Base-by-base conservation (phyloP, 2,797 vertebrate species). In the Anguilla anguilla region DNA sequence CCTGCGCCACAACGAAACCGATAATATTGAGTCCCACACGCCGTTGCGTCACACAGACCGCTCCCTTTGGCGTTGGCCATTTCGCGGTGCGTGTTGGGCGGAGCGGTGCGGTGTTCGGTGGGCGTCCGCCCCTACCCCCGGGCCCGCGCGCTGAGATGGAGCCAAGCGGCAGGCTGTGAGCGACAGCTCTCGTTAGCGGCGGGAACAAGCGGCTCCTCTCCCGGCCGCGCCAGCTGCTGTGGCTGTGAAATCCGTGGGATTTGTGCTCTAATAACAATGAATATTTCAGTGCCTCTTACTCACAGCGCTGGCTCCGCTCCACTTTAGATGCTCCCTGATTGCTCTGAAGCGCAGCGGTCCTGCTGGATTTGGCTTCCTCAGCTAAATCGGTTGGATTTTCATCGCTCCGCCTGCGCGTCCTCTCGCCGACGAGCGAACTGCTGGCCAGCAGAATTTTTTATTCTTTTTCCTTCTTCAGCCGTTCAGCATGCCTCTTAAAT, bases 201-300 rank as follows among this genome's bases (percentile, higher is more conserved):
- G 11, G 74, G 74, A 77, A 77, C 74, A 77, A 28, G 28, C 74
- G 0, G 74, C 13, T 35, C 74, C 74, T 43, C 17, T 43, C 35
- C 17, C 15, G 61, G 53, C 55, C 82, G 77, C 49, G 74, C 55
- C 74, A 82, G 86, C 86, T 81, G 86, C 86, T 10, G 49, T 82
- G 53, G 74, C 86, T 86, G 6, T 31, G 72, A 35, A 55, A 57
- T 43, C 25, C 86, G 51, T 46, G 35, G 86, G 77, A 17, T 86
- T 77, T 19, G 74, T 49, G 35, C 86, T 81, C 51, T 81, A n/a
- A 77, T 39, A 77, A 43, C 35, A 43, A 77, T 77, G 74, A 77
- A 77, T 77, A 77, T 77, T 77, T 77, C 74, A 77, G 39, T 39
- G 17, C 5, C 74, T 77, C 74, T 77, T 77, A 77, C 39, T 39